phyloP scores from a whole-genome alignment of 2,113 vertebrate species.

The Cavia aperea region DNA sequence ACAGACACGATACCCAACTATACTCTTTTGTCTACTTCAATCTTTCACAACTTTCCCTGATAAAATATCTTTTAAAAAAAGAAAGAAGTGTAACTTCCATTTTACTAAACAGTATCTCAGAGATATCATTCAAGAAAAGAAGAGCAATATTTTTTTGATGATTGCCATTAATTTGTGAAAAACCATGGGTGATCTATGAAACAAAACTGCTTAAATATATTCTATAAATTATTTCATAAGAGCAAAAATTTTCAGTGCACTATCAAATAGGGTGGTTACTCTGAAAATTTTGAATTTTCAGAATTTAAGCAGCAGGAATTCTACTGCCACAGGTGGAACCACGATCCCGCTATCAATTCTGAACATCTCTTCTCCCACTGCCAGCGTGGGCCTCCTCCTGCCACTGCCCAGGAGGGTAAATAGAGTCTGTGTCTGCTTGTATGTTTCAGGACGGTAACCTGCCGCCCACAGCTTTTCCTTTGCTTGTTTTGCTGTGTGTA shows the following conservation, averaged over 20 bases:
- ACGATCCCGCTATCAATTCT: not conserved
- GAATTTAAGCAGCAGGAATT: conserved; percentile 4
- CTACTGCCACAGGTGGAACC: not conserved
- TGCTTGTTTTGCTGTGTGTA: not conserved
- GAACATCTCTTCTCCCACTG: not conserved
- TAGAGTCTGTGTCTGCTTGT: not conserved
- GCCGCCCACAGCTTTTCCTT: not conserved
- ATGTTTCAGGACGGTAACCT: not conserved
- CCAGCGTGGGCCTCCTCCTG: not conserved
- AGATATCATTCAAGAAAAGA: not conserved
- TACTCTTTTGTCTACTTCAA: not conserved
- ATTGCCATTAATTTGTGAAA: not conserved
- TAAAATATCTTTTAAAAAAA: not conserved
- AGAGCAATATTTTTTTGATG: not conserved
- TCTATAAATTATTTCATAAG: not conserved
- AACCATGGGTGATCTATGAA: not conserved
- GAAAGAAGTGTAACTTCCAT: not conserved
- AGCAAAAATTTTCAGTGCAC: not conserved
- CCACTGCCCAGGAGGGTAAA: not conserved
- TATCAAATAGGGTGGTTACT: not conserved
- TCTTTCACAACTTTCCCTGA: not conserved
- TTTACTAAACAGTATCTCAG: not conserved
- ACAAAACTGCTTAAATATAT: not conserved
- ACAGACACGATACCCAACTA: not conserved
- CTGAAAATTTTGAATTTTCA: not conserved